Percentiles rank a stretch among this genome's conserved stretches.
Conservation (phyloP, 2,113 vertebrate genomes). For the Onychorhynchus coronatus region DNA sequence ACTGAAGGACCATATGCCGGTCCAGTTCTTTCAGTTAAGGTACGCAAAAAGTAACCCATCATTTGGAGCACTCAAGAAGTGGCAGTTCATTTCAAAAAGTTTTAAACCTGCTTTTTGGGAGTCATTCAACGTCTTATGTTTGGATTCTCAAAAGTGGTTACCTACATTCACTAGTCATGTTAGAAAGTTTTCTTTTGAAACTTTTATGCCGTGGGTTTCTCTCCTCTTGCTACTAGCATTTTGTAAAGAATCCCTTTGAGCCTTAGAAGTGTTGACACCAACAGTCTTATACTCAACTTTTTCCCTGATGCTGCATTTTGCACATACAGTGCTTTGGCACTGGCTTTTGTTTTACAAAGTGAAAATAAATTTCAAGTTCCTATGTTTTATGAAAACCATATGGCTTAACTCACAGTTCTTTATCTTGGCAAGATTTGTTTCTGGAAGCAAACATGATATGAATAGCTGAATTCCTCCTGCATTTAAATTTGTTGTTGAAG, state of each 20-base stretch:
- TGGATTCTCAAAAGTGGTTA: not conserved
- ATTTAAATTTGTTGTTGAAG: not conserved
- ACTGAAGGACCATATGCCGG: not conserved
- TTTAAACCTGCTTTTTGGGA: not conserved
- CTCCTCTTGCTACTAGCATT: not conserved
- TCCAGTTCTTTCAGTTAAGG: not conserved
- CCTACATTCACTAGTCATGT: not conserved
- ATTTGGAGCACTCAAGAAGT: not conserved
- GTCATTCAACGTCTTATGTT: not conserved
- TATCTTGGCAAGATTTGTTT: slow-evolving; percentile 21
- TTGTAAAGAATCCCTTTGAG: not conserved
- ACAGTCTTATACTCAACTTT: not conserved
- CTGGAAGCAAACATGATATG: slow-evolving; percentile 17
- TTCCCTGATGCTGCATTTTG: slow-evolving; percentile 7
- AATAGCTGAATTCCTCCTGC: slow-evolving; percentile 28
- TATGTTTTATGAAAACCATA: slow-evolving; percentile 56
- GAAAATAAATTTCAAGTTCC: slow-evolving; percentile 36
- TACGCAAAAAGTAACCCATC: not conserved
- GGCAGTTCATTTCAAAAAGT: not conserved
- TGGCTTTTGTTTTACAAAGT: not conserved
- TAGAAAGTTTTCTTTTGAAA: not conserved
- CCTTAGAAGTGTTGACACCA: not conserved
- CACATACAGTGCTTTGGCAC: not conserved
- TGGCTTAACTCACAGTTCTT: slow-evolving; percentile 43
- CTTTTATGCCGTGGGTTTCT: not conserved